Base-by-base conservation (phyloP, 2,113 vertebrate species). In the Epinephelus moara region DNA sequence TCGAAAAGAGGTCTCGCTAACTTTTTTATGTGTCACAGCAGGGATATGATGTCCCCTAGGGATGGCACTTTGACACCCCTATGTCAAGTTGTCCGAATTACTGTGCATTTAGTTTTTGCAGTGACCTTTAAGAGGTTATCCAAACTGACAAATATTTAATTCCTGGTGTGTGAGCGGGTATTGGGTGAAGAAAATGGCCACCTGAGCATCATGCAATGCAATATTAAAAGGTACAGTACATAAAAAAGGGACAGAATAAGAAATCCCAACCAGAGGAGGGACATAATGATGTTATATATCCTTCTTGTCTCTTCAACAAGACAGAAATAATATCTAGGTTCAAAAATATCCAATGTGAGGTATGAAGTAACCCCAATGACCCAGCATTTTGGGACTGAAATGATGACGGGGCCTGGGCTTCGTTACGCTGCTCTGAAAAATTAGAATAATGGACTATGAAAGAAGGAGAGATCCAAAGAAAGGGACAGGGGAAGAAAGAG, bases 361-460 rank as follows among this genome's bases (percentile, higher is more conserved):
- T 69, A 76, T 90, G 53, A 84, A 87, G 42, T 76, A 88, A 81
- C 75, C 85, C 81, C 53, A 49, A 6, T 88, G 85, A 85, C 79
- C 79, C 62, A 85, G 52, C 70, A 87, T 49, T 82, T 90, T 77
- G 17, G 68, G n/a, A 47, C 75, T 70, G n/a, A 91, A 78, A 78
- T 82, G 74, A 92, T 91, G 88, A 92, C 50, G 45, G 86, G 70
- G 61, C 87, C 77, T 75, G 47, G 70, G 66, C 66, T 87, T 93
- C 45, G 90, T 85, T 91, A 89, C 81, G 82, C 84, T 90, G 81
- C 79, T 89, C 87, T 78, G 69, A 80, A 80, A 92, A 91, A 91
- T 92, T 84, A 53, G 81, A 93, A 91, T 92, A 90, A 92, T 90
- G 85, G 80, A 86, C 78, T 89, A 85, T 92, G 82, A 91, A 91